Conservation (phyloP, 2,797 vertebrate species). For the Tiaroga cobitis region DNA sequence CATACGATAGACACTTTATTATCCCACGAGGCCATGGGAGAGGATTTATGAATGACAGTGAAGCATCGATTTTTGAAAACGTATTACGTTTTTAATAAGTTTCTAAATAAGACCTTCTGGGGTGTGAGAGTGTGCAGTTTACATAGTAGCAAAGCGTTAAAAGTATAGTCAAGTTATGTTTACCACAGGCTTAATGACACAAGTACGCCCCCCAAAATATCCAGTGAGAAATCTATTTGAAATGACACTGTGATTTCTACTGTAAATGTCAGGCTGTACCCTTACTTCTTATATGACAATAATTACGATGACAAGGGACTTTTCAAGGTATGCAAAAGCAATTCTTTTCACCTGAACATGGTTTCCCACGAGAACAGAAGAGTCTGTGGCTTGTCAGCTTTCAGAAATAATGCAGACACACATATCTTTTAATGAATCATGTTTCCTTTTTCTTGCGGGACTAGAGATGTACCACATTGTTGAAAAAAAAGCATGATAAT, state of each 20-base stretch:
- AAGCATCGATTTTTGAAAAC: background rate
- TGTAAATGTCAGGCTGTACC: background rate
- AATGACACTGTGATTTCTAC: background rate
- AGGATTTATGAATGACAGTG: no score
- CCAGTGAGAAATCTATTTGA: background rate
- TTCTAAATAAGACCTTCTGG: background rate
- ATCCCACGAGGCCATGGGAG: no score
- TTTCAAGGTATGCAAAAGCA: conserved; percentile 15
- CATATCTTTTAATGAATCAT: conserved; percentile 4
- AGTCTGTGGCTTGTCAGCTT: conserved; percentile 17
- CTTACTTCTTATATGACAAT: background rate
- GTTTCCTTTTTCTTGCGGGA: background rate
- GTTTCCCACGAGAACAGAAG: conserved; percentile 5
- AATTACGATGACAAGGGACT: background rate
- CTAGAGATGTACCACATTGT: background rate
- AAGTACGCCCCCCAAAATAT: background rate
- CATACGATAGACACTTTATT: no score
- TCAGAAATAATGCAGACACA: background rate
- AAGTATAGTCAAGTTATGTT: background rate
- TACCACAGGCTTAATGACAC: background rate
- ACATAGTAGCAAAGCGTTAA: background rate
- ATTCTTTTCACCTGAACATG: background rate
- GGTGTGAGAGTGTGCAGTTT: background rate
- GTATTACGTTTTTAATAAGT: background rate
- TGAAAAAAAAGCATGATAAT: background rate